Conservation (phyloP, 2,113 vertebrate genomes). For the Grammomys dolichurus region DNA sequence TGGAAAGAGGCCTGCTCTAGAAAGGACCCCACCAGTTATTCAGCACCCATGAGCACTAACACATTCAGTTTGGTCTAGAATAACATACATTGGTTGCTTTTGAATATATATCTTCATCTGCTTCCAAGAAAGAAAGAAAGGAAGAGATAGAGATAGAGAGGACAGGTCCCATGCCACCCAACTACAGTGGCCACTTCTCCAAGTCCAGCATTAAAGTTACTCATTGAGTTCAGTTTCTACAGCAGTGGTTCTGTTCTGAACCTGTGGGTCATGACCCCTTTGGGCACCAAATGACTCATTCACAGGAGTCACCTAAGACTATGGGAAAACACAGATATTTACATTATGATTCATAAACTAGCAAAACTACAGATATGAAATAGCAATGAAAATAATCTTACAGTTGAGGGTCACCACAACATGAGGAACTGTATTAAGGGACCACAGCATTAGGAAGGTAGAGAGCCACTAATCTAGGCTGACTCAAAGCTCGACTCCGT, state of each 20-base stretch:
- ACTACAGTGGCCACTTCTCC: not conserved
- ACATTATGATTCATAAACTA: not conserved
- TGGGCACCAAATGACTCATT: not conserved
- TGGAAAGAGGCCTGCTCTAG: not conserved
- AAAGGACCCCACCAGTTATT: not conserved
- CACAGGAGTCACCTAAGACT: not conserved
- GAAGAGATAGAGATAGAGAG: no score
- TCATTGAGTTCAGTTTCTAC: not conserved
- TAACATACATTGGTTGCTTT: not conserved
- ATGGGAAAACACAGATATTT: not conserved
- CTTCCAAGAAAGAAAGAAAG: not conserved
- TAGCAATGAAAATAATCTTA: not conserved
- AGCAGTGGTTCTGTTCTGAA: not conserved
- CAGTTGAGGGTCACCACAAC: not conserved
- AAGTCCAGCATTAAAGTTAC: not conserved
- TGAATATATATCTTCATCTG: not conserved
- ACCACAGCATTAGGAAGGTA: not conserved
- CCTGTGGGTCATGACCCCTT: not conserved
- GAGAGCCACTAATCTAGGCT: not conserved
- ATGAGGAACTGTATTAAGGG: no score
- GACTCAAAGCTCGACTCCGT: not conserved
- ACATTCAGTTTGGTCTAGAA: not conserved
- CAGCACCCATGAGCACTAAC: not conserved
- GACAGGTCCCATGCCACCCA: not conserved
- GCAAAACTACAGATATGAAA: not conserved